phyloP scores from a whole-genome alignment of 1,140 invertebrate genomes.

The Cyrtorhinus lividipennis region DNA sequence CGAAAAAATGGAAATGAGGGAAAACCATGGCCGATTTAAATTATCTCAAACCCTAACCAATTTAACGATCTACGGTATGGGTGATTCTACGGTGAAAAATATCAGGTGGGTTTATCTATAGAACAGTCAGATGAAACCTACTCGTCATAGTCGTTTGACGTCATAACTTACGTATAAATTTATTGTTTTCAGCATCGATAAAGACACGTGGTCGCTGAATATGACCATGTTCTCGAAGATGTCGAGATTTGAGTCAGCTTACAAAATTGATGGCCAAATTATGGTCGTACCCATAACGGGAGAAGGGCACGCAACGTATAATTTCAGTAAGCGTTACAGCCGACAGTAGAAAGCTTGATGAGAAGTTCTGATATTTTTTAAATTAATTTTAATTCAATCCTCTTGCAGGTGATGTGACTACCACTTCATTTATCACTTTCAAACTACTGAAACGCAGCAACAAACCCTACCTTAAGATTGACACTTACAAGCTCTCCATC shows the following conservation, averaged over 20 bases:
- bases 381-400: constrained; percentile 1
- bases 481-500: constrained; percentile 20
- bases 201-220: constrained; percentile 7
- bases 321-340: constrained; percentile 25
- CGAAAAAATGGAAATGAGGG: constrained; percentile 16
- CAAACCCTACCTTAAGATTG: constrained; percentile 18
- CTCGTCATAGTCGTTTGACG: no score
- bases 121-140: background rate
- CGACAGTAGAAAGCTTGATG: no score
- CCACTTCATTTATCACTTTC: constrained; percentile 3
- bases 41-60: constrained; percentile 17
- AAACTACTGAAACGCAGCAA: constrained; percentile 17
- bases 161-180: background rate
- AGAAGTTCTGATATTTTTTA: background rate
- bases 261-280: constrained; percentile 22
- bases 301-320: constrained; percentile 18
- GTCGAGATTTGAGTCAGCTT: constrained; percentile 17
- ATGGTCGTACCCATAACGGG: constrained; percentile 22
- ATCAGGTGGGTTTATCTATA: constrained; percentile 13
- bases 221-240: constrained; percentile 8
- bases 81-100: constrained; percentile 13
- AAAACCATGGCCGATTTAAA: constrained; percentile 14
- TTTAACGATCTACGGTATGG: constrained; percentile 17
- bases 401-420: constrained; percentile 22
- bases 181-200: background rate